Evolutionary conservation across 2,797 vertebrate species (phyloP).

Genomic region (Salmo trutta): DNA sequence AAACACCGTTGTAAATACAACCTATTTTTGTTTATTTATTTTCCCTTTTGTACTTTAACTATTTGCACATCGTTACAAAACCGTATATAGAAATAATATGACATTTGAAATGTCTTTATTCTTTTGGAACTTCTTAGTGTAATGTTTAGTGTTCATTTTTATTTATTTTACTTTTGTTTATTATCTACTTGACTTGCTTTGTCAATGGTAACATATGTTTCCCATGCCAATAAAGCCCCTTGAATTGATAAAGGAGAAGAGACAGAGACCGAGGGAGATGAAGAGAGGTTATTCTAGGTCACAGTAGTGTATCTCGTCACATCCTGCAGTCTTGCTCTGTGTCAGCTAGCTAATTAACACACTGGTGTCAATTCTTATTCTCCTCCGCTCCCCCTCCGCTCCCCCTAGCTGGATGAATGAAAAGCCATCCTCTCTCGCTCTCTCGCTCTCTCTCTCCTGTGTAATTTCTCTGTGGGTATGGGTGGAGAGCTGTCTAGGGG

Average conservation of each 20-base stretch:
- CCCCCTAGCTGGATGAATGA: background rate
- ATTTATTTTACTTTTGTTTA: too few species aligned
- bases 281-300: background rate
- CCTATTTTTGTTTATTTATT: too few species aligned
- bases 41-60: too few species aligned
- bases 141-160: too few species aligned
- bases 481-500: background rate
- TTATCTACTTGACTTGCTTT: too few species aligned
- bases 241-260: background rate
- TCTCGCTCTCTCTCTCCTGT: constrained; percentile 32
- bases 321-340: background rate
- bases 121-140: too few species aligned
- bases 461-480: background rate
- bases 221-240: too few species aligned
- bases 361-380: background rate
- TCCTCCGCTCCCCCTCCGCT: background rate
- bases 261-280: background rate
- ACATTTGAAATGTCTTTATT: too few species aligned
- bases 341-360: background rate
- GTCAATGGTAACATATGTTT: too few species aligned
- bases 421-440: constrained; percentile 21
- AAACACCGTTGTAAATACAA: too few species aligned
- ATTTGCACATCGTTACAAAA: too few species aligned
- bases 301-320: background rate
- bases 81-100: too few species aligned